Evolutionary conservation across 2,888 invertebrate genomes (phyloP), one percentile per base, ranked within the genome.

Genomic region (Apodemia hepburni): DNA sequence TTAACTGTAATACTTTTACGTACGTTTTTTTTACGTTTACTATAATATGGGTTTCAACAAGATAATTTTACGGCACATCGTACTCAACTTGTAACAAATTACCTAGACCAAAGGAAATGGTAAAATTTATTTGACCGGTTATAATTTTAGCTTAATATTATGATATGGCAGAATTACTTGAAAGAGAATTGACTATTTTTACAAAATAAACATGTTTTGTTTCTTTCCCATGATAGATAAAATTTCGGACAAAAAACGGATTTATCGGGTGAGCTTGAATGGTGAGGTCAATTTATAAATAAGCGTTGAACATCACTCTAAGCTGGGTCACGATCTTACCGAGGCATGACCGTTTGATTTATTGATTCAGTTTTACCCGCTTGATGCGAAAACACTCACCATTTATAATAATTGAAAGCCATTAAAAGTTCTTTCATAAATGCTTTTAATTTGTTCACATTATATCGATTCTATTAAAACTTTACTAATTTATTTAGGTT

Each of bases 211-310:
- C 33, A 7, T 33, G 6, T 33, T 33, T 33, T 33, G 33, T 33
- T 33, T 33, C 33, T 33, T 33, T 7, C 7, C 7, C 33, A 1
- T 33, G 33, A 33, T 33, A 33, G 33, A 33, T 33, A 33, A 33
- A 7, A 33, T 33, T 33, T 8, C 17, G 49, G 22, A 51, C 11
- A 51, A 51, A 49, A 51, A 51, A 51, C 49, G 49, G 51, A 51
- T 51, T 51, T 51, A 51, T 18, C 51, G 51, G 27, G 18, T 22
- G 51, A 27, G 51, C 22, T 70, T 71, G 73, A 69, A 75, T 78
- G 81, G 80, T 82, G 79, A 79, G 85, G 84, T 85, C 85, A 85
- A 84, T 85, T 80, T 85, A 86, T 85, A 85, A 85, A 84, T 84
- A 81, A 84, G 84, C 76, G 76, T 71, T 68, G 76, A 74, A 74